Conservation (phyloP, 2,888 invertebrate genomes). For the Sympetrum striolatum region DNA sequence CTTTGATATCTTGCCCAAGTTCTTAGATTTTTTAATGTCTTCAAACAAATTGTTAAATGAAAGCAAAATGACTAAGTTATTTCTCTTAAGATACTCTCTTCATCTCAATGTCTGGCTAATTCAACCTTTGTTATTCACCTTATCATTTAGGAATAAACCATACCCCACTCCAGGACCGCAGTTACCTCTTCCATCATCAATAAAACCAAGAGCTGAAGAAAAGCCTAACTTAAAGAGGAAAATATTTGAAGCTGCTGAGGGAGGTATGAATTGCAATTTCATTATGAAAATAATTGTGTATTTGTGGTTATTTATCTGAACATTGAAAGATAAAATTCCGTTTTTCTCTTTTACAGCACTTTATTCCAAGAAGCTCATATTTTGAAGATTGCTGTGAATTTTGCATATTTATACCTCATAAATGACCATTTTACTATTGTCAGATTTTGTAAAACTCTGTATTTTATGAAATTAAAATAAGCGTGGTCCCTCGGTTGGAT, state of each 20-base stretch:
- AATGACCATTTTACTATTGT: background rate
- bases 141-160: slow-evolving; percentile 75
- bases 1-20: too few species aligned
- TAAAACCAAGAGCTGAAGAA: slow-evolving; percentile 65
- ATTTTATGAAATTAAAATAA: background rate
- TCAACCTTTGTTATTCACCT: background rate
- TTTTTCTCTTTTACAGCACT: background rate
- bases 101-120: too few species aligned
- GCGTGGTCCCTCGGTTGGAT: too few species aligned
- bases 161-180: slow-evolving; percentile 84
- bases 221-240: slow-evolving; percentile 79
- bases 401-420: background rate
- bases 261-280: slow-evolving; percentile 56
- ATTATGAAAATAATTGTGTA: background rate
- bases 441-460: background rate
- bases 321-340: background rate
- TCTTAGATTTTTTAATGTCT: too few species aligned
- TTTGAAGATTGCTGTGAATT: background rate
- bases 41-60: too few species aligned
- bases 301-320: too few species aligned
- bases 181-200: slow-evolving; percentile 77
- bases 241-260: slow-evolving; percentile 73
- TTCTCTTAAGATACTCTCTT: too few species aligned
- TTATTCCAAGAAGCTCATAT: slow-evolving; percentile 27
- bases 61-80: too few species aligned